These are phyloP conservation scores for Dynastes maya DNA, from an alignment of 2,888 invertebrate genomes.

Conservation along the genomic window DNA sequence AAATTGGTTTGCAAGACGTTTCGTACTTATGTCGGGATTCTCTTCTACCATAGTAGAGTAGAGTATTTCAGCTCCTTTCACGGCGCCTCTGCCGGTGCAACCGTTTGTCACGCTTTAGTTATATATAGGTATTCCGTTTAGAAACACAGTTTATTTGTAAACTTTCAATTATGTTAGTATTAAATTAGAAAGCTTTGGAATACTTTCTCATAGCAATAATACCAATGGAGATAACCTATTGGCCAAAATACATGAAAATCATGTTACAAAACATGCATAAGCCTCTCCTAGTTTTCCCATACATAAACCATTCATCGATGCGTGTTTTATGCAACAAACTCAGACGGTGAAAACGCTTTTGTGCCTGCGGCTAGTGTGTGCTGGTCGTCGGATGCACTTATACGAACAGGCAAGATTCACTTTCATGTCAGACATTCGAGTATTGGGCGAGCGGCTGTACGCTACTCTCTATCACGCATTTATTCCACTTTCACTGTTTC, in stretches of 20 bases:
- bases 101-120: too few relatives aligned
- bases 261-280: not conserved
- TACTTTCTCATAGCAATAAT: too few relatives aligned
- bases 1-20: too few relatives aligned
- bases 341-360: constrained; percentile 22
- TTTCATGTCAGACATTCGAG: constrained; percentile 42
- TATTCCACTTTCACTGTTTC: constrained; percentile 50
- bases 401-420: constrained; percentile 37
- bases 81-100: too few relatives aligned
- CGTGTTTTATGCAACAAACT: constrained; percentile 11
- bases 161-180: too few relatives aligned
- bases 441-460: constrained; percentile 11
- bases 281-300: not conserved
- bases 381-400: not conserved
- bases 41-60: too few relatives aligned
- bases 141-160: too few relatives aligned
- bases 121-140: too few relatives aligned
- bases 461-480: constrained; percentile 34
- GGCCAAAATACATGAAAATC: not conserved
- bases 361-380: constrained; percentile 7
- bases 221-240: too few relatives aligned
- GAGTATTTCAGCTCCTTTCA: too few relatives aligned
- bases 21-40: too few relatives aligned
- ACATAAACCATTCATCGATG: not conserved
- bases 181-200: too few relatives aligned